Evolutionary conservation across 2,888 invertebrate genomes (phyloP).

Genomic region (Cephus sareptanus): DNA sequence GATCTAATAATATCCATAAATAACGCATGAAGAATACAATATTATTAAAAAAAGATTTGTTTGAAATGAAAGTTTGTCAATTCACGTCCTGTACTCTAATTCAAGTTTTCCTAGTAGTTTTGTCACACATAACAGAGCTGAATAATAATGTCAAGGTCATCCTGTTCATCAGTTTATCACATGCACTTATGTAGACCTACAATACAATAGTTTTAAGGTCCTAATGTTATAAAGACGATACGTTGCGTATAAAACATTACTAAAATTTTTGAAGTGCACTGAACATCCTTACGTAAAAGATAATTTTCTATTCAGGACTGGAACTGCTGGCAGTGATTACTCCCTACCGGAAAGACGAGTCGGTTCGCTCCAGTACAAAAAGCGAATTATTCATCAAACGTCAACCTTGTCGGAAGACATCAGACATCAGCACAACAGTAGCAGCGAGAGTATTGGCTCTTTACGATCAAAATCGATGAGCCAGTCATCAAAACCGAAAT

Average conservation of each 20-base stretch:
- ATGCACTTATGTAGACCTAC: neutral
- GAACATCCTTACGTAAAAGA: neutral
- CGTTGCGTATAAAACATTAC: neutral
- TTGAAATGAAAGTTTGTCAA: neutral
- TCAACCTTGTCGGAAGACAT: slow-evolving; percentile 67
- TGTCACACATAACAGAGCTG: neutral
- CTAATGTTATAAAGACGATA: too few relatives aligned
- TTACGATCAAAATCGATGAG: slow-evolving; percentile 69
- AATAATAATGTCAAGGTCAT: neutral
- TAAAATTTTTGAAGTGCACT: neutral
- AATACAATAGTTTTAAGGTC: neutral
- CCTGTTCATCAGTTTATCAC: neutral
- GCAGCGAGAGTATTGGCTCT: slow-evolving; percentile 83
- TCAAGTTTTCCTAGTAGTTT: neutral
- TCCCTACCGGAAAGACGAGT: slow-evolving; percentile 67
- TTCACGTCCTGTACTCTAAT: neutral
- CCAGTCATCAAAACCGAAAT: slow-evolving; percentile 69
- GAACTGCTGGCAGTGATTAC: slow-evolving; percentile 69
- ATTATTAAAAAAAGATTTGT: neutral
- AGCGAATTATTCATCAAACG: slow-evolving; percentile 64
- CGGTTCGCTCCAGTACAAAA: slow-evolving; percentile 63
- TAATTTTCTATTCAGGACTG: slow-evolving; percentile 59
- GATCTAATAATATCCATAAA: neutral
- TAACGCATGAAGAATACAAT: neutral
- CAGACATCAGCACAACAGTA: slow-evolving; percentile 77